Percentiles rank a stretch among this genome's conserved stretches.
phyloP scores from a whole-genome alignment of 1,140 invertebrate genomes.

The Pogonomyrmex californicus region DNA sequence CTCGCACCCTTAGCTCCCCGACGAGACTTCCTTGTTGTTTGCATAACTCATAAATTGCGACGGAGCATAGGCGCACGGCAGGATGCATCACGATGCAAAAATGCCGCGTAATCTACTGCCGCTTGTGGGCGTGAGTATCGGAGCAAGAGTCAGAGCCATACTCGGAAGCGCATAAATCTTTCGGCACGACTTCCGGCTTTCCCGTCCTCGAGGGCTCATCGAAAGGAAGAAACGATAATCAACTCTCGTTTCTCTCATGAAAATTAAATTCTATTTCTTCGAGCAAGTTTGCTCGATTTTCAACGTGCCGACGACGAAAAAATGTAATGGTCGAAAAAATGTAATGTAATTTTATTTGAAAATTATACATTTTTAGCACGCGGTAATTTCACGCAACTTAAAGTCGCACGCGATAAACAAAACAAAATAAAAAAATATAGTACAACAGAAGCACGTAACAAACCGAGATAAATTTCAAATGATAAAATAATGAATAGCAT shows the following conservation, averaged over 20 bases:
- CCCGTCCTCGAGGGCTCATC: slow-evolving; percentile 1
- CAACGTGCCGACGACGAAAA: not conserved
- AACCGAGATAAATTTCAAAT: too few relatives aligned
- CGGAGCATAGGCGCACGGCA: slow-evolving; percentile 65
- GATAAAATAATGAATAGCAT: too few relatives aligned
- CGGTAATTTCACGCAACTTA: not conserved
- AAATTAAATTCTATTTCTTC: not conserved
- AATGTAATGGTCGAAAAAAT: too few relatives aligned
- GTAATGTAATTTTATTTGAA: too few relatives aligned
- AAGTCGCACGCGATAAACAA: not conserved
- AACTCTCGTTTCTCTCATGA: not conserved
- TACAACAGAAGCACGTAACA: not conserved
- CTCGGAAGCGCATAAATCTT: slow-evolving; percentile 69
- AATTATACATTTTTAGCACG: not conserved
- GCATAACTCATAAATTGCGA: slow-evolving; percentile 77
- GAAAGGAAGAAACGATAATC: not conserved
- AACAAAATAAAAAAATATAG: not conserved
- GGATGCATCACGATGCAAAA: slow-evolving; percentile 75
- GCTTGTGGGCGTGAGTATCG: slow-evolving; percentile 73
- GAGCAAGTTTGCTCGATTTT: not conserved
- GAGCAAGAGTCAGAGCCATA: slow-evolving; percentile 48
- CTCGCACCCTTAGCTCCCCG: slow-evolving; percentile 23
- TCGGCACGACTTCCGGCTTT: slow-evolving; percentile 63
- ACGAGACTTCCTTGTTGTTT: slow-evolving; percentile 78
- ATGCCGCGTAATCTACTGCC: slow-evolving; percentile 76